A percentile compares a stretch with the other conserved stretches of the same genome.
phyloP scores from a whole-genome alignment of 2,888 invertebrate genomes.

The Ophraella communa region DNA sequence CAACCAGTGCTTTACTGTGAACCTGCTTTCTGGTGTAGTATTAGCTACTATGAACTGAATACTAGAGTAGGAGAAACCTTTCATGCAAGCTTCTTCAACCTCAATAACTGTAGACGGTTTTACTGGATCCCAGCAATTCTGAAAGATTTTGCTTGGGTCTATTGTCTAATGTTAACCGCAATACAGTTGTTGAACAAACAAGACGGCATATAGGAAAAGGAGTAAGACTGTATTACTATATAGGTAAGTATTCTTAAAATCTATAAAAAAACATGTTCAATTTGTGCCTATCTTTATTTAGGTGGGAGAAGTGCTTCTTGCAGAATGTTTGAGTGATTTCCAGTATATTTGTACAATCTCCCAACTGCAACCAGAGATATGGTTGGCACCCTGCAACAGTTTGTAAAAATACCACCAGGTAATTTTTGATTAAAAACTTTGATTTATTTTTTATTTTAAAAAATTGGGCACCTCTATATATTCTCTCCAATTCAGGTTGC shows the following conservation, averaged over 20 bases:
- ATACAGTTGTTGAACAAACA: slow-evolving; percentile 95
- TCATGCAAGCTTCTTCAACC: too few species aligned
- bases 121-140: slow-evolving; percentile 97
- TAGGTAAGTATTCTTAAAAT: slow-evolving; percentile 65
- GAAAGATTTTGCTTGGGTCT: slow-evolving; percentile 95
- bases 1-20: slow-evolving; percentile 96
- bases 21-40: slow-evolving; percentile 98
- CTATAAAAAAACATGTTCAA: not conserved
- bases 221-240: slow-evolving; percentile 94
- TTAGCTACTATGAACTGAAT: slow-evolving; percentile 97
- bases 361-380: slow-evolving; percentile 97
- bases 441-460: not conserved
- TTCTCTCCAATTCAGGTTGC: slow-evolving; percentile 80
- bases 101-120: slow-evolving; percentile 98
- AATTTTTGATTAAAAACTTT: slow-evolving; percentile 38
- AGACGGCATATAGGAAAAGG: slow-evolving; percentile 94
- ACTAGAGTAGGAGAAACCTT: slow-evolving; percentile 97
- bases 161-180: slow-evolving; percentile 95
- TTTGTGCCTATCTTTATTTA: slow-evolving; percentile 13
- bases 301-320: slow-evolving; percentile 95
- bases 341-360: slow-evolving; percentile 97
- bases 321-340: slow-evolving; percentile 96
- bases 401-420: slow-evolving; percentile 98
- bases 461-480: too few species aligned
- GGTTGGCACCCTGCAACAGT: slow-evolving; percentile 99